These are phyloP conservation scores for Lipotes vexillifer DNA, from an alignment of 2,113 vertebrate genomes.

Conservation along the genomic window DNA sequence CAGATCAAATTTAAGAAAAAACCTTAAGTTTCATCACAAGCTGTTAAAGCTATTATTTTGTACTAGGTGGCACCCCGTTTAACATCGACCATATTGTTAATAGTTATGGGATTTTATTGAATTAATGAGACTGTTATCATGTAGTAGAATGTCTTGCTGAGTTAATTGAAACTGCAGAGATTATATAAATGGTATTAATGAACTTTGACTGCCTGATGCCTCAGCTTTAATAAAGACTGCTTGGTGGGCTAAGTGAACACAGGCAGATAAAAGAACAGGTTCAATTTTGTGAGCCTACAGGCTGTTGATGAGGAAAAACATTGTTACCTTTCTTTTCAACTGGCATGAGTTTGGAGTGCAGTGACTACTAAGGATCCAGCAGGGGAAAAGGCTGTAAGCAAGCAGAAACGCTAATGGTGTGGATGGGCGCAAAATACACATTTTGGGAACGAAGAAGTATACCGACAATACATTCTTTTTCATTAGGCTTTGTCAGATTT, in stretches of 20 bases:
- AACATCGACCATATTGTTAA: constrained; percentile 92
- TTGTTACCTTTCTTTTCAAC: constrained; percentile 81
- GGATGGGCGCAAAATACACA: not conserved
- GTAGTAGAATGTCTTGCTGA: constrained; percentile 89
- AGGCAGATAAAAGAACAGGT: constrained; percentile 89
- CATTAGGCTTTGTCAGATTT: not conserved
- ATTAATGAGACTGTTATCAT: constrained; percentile 91
- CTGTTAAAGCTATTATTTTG: constrained; percentile 91
- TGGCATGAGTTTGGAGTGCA: constrained; percentile 50
- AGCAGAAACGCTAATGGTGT: not conserved
- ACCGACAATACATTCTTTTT: not conserved
- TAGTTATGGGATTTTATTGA: constrained; percentile 91
- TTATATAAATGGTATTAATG: constrained; percentile 93
- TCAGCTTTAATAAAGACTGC: constrained; percentile 90
- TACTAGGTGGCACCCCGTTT: constrained; percentile 89
- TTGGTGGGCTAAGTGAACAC: constrained; percentile 90
- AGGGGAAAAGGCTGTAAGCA: constrained; percentile 14
- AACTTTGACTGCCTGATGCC: constrained; percentile 89
- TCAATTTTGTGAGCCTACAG: constrained; percentile 88
- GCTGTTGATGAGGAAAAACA: constrained; percentile 84
- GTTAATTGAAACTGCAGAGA: constrained; percentile 90
- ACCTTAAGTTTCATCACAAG: constrained; percentile 84
- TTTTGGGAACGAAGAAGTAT: not conserved
- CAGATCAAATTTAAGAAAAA: constrained; percentile 78
- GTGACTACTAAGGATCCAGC: constrained; percentile 43